Percentiles rank a stretch among this genome's conserved stretches.
Evolutionary conservation across 2,888 invertebrate genomes (phyloP).

Genomic region (Ecdyonurus torrentis): DNA sequence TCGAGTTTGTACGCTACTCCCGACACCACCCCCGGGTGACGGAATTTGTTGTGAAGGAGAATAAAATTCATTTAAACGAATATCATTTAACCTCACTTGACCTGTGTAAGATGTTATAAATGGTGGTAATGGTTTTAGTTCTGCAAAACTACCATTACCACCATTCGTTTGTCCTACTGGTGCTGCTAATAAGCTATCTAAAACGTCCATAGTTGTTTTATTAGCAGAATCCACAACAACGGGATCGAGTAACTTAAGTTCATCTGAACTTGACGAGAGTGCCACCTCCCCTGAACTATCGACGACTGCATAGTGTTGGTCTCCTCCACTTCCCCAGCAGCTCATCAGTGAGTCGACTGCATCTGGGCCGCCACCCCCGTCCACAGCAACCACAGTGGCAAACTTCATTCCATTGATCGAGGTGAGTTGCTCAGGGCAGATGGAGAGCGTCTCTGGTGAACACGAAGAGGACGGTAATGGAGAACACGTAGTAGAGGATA

Average conservation of each 20-base stretch:
- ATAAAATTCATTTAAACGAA: slow-evolving; percentile 29
- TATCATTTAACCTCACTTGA: slow-evolving; percentile 72
- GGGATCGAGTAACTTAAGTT: neutral
- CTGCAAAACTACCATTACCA: slow-evolving; percentile 53
- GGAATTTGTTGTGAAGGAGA: slow-evolving; percentile 8
- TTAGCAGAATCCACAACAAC: slow-evolving; percentile 19
- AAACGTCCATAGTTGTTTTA: slow-evolving; percentile 42
- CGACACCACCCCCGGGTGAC: slow-evolving; percentile 12
- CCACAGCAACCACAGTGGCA: slow-evolving; percentile 4
- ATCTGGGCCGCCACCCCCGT: slow-evolving; percentile 2
- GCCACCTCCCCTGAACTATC: slow-evolving; percentile 8
- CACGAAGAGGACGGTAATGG: slow-evolving; percentile 1
- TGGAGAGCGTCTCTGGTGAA: neutral
- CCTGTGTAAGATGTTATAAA: slow-evolving; percentile 67
- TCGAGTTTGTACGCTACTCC: slow-evolving; percentile 11
- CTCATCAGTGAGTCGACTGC: slow-evolving; percentile 8
- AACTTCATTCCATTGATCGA: slow-evolving; percentile 6
- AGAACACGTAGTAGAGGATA: neutral
- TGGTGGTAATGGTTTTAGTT: slow-evolving; percentile 70
- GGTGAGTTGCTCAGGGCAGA: neutral
- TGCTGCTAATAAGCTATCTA: slow-evolving; percentile 41
- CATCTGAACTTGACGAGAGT: slow-evolving; percentile 1
- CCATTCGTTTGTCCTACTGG: slow-evolving; percentile 14
- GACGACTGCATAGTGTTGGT: slow-evolving; percentile 7
- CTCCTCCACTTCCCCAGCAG: slow-evolving; percentile 7